phyloP scores from a whole-genome alignment of 2,888 invertebrate genomes.

The Bombylius major region DNA sequence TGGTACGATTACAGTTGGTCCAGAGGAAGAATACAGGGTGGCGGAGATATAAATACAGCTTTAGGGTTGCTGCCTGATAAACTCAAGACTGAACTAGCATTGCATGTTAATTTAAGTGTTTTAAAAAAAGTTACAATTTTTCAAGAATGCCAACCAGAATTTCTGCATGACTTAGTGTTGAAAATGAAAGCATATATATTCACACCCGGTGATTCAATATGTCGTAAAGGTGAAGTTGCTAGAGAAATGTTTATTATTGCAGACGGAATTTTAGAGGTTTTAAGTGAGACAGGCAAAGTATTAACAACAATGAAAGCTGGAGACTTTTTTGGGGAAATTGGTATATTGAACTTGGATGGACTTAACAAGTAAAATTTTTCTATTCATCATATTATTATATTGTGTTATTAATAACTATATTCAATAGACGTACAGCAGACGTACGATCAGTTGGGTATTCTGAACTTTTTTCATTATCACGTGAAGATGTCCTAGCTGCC shows the following conservation, averaged over 20 bases:
- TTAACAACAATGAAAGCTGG: conserved; percentile 94
- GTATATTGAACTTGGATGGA: conserved; percentile 89
- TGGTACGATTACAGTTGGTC: conserved; percentile 99
- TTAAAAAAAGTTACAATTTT: conserved; percentile 93
- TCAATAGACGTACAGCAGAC: conserved; percentile 78
- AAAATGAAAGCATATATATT: conserved; percentile 99
- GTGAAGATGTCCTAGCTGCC: conserved; percentile 86
- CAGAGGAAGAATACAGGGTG: conserved; percentile 86
- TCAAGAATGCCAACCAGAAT: conserved; percentile 96
- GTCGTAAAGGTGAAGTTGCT: conserved; percentile 86
- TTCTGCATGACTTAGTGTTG: conserved; percentile 88
- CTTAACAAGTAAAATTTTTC: conserved; percentile 68
- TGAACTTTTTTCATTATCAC: conserved; percentile 82
- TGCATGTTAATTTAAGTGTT: conserved; percentile 90
- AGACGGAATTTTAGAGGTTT: conserved; percentile 89
- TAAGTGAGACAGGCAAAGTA: conserved; percentile 86
- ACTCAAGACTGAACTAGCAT: conserved; percentile 88
- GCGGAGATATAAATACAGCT: conserved; percentile 91
- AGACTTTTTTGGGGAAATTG: conserved; percentile 96
- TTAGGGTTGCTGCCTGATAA: conserved; percentile 88
- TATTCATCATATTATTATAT: background rate
- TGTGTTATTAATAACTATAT: background rate
- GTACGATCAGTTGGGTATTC: conserved; percentile 93
- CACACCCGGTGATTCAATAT: conserved; percentile 93
- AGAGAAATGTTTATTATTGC: conserved; percentile 98